Conservation (phyloP, 2,113 vertebrate genomes). For the Microtus montanus region DNA sequence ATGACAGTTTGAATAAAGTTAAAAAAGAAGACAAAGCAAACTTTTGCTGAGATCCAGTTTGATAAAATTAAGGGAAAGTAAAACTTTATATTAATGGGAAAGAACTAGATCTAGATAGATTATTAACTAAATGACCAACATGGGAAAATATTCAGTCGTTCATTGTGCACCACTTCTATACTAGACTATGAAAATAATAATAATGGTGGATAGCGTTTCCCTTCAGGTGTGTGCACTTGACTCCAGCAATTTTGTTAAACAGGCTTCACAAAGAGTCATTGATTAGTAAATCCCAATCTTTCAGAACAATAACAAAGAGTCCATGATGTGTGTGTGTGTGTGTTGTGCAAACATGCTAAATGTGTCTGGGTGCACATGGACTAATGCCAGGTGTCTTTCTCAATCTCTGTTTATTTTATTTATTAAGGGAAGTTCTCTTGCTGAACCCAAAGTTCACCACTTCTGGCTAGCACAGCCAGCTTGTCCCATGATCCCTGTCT, state of each 20-base stretch:
- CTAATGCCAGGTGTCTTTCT: background rate
- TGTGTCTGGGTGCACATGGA: background rate
- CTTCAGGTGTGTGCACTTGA: background rate
- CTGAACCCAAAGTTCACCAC: background rate
- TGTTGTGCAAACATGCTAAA: background rate
- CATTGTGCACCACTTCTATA: background rate
- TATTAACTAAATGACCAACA: background rate
- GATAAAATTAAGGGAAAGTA: background rate
- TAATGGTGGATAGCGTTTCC: background rate
- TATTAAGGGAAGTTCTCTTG: background rate
- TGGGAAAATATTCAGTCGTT: background rate
- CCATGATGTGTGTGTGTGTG: background rate
- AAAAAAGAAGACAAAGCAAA: background rate
- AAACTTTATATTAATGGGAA: background rate
- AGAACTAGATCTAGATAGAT: background rate
- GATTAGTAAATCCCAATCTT: background rate
- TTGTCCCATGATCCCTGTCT: background rate
- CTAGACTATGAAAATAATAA: background rate
- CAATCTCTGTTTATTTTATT: background rate
- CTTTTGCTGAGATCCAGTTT: background rate
- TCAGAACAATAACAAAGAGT: background rate
- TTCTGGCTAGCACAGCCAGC: background rate
- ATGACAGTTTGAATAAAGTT: conserved; percentile 32
- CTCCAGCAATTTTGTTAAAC: background rate
- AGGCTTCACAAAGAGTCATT: background rate